Conservation (phyloP, 1,140 invertebrate genomes). For the Cyclina sinensis region DNA sequence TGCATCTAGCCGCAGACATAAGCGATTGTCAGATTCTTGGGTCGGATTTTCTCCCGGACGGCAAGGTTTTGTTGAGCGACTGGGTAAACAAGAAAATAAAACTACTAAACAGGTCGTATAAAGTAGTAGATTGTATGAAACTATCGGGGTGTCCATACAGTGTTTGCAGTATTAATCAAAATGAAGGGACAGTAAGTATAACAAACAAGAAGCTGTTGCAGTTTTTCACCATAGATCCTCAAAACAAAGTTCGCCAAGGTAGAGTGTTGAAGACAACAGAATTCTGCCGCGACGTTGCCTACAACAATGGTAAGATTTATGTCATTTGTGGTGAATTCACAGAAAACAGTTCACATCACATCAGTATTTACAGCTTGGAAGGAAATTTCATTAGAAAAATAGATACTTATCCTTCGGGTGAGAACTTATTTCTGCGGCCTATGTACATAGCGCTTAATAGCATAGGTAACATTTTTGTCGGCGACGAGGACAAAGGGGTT, state of each 20-base stretch:
- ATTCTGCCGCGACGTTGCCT: conserved; percentile 20
- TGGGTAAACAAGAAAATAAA: conserved; percentile 52
- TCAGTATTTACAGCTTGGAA: not conserved
- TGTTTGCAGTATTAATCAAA: conserved; percentile 29
- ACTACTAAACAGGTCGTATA: not conserved
- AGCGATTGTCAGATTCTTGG: conserved; percentile 34
- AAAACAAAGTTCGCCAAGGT: not conserved
- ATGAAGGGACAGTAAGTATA: conserved; percentile 27
- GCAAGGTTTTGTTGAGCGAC: conserved; percentile 16
- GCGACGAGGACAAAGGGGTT: conserved; percentile 29
- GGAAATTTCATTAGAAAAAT: conserved; percentile 7
- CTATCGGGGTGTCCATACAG: conserved; percentile 36
- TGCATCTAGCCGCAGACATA: conserved; percentile 12
- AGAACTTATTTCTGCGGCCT: not conserved
- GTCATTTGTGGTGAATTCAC: not conserved
- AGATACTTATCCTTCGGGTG: not conserved
- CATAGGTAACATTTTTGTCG: conserved; percentile 13
- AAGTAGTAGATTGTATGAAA: conserved; percentile 28
- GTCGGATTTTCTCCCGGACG: conserved; percentile 32
- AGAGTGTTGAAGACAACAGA: conserved; percentile 9
- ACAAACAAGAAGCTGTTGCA: conserved; percentile 24
- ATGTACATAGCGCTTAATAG: conserved; percentile 17
- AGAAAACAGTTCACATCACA: not conserved
- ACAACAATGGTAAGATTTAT: conserved; percentile 20
- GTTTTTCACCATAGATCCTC: conserved; percentile 9